phyloP scores from a whole-genome alignment of 1,140 invertebrate genomes.

The Drosophila malerkotliana region DNA sequence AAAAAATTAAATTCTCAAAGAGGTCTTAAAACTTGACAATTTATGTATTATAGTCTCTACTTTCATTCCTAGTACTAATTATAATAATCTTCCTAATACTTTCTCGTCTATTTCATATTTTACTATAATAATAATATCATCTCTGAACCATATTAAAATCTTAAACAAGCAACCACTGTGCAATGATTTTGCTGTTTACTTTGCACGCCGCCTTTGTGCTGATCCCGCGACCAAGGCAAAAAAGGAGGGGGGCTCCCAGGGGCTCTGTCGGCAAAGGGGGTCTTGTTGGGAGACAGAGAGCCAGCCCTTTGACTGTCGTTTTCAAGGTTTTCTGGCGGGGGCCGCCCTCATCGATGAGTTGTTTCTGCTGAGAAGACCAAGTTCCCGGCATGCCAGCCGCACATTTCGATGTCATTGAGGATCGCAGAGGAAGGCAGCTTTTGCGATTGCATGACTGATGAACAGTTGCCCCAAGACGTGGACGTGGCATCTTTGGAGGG shows the following conservation, averaged over 20 bases:
- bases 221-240: conserved; percentile 58
- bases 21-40: no score
- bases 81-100: no score
- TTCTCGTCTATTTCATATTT: no score
- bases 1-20: background rate
- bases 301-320: conserved; percentile 54
- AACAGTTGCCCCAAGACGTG: conserved; percentile 32
- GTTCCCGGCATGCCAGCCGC: conserved; percentile 71
- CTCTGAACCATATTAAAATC: no score
- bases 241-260: background rate
- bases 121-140: no score
- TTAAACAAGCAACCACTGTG: conserved; percentile 17
- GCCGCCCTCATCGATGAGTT: conserved; percentile 28
- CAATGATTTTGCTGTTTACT: conserved; percentile 63
- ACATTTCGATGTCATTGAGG: conserved; percentile 80
- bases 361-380: conserved; percentile 21
- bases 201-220: conserved; percentile 72
- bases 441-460: conserved; percentile 63
- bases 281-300: background rate
- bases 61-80: no score
- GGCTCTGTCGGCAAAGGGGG: background rate
- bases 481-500: background rate
- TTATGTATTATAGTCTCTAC: no score
- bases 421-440: conserved; percentile 50
- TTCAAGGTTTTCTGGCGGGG: conserved; percentile 61